phyloP scores from a whole-genome alignment of 2,797 vertebrate genomes.

The Tadarida brasiliensis region DNA sequence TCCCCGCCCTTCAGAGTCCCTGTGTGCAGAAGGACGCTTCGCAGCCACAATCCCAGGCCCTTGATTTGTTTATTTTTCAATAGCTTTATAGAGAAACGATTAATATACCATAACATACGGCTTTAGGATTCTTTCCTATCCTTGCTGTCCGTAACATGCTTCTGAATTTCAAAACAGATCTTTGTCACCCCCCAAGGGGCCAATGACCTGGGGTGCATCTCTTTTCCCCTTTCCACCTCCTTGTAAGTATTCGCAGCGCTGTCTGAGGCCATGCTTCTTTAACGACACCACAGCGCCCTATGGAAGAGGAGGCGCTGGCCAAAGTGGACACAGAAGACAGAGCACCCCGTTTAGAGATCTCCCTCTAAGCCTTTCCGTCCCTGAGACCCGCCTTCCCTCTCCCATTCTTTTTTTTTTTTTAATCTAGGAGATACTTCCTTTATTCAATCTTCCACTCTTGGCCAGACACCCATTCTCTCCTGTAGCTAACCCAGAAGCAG shows the following conservation, averaged over 20 bases:
- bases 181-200: neutral
- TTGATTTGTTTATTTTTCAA: neutral
- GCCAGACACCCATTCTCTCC: neutral
- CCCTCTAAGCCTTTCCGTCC: neutral
- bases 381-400: neutral
- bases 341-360: neutral
- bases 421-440: neutral
- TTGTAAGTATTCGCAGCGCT: neutral
- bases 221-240: neutral
- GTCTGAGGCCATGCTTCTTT: neutral
- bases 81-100: constrained; percentile 25
- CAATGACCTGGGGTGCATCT: neutral
- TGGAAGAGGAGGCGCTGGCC: neutral
- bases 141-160: neutral
- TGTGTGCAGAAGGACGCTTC: neutral
- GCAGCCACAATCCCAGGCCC: neutral
- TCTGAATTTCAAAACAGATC: constrained; percentile 38
- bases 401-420: neutral
- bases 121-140: neutral
- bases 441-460: neutral
- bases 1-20: neutral
- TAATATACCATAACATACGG: neutral
- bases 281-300: neutral
- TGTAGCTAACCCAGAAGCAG: neutral
- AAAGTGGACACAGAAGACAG: neutral